phyloP scores from a whole-genome alignment of 1,140 invertebrate genomes.

The Mylabris phalerata region DNA sequence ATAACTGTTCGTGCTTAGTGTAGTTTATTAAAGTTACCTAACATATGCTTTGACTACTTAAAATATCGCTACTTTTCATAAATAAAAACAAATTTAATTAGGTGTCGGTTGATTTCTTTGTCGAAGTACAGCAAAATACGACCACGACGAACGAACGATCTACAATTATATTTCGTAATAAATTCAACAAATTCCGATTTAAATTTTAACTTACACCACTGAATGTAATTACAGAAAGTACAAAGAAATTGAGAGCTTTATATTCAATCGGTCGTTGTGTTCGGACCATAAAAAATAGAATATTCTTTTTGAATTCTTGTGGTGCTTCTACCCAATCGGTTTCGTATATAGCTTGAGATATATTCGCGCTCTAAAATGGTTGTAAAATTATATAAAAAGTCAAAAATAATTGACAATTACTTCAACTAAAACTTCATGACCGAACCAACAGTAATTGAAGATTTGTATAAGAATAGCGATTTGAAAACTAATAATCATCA shows the following conservation, averaged over 20 bases:
- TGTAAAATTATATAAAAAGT: background rate
- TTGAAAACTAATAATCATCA: too few relatives aligned
- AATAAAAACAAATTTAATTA: too few relatives aligned
- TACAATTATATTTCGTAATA: background rate
- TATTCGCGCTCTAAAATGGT: background rate
- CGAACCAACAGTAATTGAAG: slow-evolving; percentile 4
- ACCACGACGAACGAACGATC: background rate
- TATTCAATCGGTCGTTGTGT: background rate
- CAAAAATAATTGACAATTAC: background rate
- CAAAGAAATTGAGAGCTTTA: background rate
- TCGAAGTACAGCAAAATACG: slow-evolving; percentile 1
- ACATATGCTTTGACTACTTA: too few relatives aligned
- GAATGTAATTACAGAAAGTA: background rate
- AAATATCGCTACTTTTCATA: too few relatives aligned
- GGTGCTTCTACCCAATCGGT: background rate
- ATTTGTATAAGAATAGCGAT: background rate
- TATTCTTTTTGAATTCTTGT: background rate
- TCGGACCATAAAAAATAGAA: slow-evolving; percentile 1
- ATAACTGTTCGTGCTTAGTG: too few relatives aligned
- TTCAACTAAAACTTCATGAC: slow-evolving; percentile 3
- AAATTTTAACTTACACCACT: background rate
- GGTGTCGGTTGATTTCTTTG: too few relatives aligned
- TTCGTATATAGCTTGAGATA: background rate
- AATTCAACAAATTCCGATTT: too few relatives aligned
- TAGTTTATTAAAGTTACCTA: too few relatives aligned